Evolutionary conservation across 1,140 invertebrate genomes (phyloP), one percentile per base, ranked within the genome.

Genomic region (Tribolium madens): DNA sequence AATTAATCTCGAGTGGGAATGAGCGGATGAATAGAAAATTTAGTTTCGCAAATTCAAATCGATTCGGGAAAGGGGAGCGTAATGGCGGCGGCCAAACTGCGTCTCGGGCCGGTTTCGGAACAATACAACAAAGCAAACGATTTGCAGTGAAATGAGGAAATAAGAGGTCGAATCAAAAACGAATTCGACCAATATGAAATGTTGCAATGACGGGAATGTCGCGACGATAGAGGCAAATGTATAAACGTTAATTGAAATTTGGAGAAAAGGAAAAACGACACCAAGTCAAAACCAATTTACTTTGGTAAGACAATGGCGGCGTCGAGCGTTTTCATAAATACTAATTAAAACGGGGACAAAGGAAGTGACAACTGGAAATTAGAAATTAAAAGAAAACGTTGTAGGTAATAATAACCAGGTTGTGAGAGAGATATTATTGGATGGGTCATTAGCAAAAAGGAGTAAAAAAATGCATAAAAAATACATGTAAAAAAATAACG

Each of bases 311-410:
- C 52, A 57, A 57, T 57, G 52, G 52, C 15, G 15, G 52, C 17
- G 52, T 3, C 15, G 12, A 7, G 14, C 7, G 9, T 42, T 57
- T 57, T 26, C 52, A 57, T 57, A 57, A 57, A 57, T 57, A 57
- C 52, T 57, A 57, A 57, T 57, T 57, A 57, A 57, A 57, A 21
- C 14, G 52, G 15, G 52, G 21, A 57, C 52, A 57, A 57, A 57
- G 52, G 52, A 50, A 57, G 52, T 57, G 52, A 57, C 52, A 57
- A 57, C 52, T 57, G 52, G 52, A 57, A 57, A 57, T 57, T 57
- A 12, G 52, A 57, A 17, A 57, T 57, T 57, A 57, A 57, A 57
- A 57, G 52, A 57, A 50, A 50, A 57, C 21, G 52, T 57, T 57
- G 17, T 5, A 57, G 52, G 52, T 57, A 17, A 57, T 57, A 57